phyloP scores from a whole-genome alignment of 2,113 vertebrate genomes.

The Hiodon alosoides region DNA sequence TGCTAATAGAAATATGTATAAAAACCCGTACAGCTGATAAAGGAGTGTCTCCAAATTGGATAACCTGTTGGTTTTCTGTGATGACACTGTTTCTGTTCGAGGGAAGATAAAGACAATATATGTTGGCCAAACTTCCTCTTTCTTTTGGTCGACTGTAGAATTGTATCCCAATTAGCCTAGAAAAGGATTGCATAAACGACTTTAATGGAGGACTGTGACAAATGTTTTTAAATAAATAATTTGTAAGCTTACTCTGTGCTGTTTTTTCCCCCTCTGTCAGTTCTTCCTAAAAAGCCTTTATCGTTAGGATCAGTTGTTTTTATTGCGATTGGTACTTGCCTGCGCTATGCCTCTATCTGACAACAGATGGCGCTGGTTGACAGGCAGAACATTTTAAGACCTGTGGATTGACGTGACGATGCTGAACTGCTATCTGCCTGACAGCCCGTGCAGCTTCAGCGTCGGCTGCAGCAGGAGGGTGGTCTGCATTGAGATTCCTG shows the following conservation, averaged over 20 bases:
- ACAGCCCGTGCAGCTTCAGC: neutral
- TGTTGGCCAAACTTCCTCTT: too few relatives aligned
- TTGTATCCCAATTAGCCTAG: too few relatives aligned
- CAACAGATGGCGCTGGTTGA: conserved; percentile 2
- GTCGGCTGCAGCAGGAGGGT: neutral
- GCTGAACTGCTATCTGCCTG: neutral
- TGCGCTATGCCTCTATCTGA: neutral
- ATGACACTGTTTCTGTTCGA: too few relatives aligned
- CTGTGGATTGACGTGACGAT: neutral
- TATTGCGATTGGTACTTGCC: neutral
- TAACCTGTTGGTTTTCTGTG: too few relatives aligned
- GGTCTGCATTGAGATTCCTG: neutral
- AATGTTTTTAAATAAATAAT: neutral
- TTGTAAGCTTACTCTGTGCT: neutral
- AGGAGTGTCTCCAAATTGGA: too few relatives aligned
- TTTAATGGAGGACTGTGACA: neutral
- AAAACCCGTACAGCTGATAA: too few relatives aligned
- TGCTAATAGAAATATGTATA: too few relatives aligned
- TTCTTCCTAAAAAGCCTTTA: neutral
- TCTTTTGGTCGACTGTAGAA: too few relatives aligned
- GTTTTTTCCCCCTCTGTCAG: neutral
- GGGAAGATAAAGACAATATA: too few relatives aligned
- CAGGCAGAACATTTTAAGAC: neutral
- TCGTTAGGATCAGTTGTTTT: neutral
- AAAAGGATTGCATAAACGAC: neutral